phyloP scores from a whole-genome alignment of 1,140 invertebrate genomes.

The Odontomachus brunneus region DNA sequence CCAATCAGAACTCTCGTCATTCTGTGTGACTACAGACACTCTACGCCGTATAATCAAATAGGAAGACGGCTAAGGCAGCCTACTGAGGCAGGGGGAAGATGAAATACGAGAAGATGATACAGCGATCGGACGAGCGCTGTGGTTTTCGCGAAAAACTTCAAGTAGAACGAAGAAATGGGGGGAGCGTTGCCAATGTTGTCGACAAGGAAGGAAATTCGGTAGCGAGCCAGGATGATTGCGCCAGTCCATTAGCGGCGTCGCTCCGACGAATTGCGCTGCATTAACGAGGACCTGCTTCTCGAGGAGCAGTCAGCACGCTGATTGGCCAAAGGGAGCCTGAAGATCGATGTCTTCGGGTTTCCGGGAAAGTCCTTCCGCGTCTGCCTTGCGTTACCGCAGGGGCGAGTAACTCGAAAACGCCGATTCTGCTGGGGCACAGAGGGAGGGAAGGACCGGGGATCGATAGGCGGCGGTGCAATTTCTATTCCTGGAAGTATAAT shows the following conservation, averaged over 20 bases:
- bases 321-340: constrained; percentile 77
- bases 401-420: constrained; percentile 64
- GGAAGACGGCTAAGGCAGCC: not conserved
- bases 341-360: constrained; percentile 77
- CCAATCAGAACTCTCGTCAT: not conserved
- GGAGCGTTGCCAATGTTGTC: constrained; percentile 47
- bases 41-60: not conserved
- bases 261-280: constrained; percentile 77
- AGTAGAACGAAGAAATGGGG: constrained; percentile 35
- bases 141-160: constrained; percentile 26
- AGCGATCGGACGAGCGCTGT: constrained; percentile 10
- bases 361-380: constrained; percentile 61
- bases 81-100: constrained; percentile 17
- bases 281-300: constrained; percentile 73
- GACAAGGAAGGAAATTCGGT: constrained; percentile 64
- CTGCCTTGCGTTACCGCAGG: constrained; percentile 60
- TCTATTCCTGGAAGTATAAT: constrained; percentile 40
- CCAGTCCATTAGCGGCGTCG: constrained; percentile 79
- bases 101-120: constrained; percentile 41
- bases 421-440: constrained; percentile 46
- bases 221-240: constrained; percentile 75
- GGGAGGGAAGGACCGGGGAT: not conserved
- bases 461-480: constrained; percentile 46
- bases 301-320: constrained; percentile 68
- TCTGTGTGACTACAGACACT: constrained; percentile 13